Base-by-base conservation (phyloP, 2,888 invertebrate species). In the Orchesella flavescens region DNA sequence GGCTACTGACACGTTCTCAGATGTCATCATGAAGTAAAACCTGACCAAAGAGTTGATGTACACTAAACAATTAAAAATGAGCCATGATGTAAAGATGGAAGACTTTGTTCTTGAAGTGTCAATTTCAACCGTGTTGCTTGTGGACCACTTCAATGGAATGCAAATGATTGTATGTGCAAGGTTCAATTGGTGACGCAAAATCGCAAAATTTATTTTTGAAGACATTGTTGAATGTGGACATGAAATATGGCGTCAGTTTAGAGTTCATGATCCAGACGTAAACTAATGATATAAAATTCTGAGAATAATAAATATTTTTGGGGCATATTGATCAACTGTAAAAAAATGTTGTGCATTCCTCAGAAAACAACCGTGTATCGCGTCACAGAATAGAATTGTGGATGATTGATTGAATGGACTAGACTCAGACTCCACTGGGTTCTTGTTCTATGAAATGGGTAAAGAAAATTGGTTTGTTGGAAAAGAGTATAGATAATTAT, bases 121-220 rank as follows among this genome's bases (percentile, higher is more conserved):
- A 3, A 77, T 34, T 17, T 77, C 44, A 10, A 46, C 24, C 13
- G 2, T 34, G 34, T 34, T 34, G 19, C 13, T 68, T 68, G 34
- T 13, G 15, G 69, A 61, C 78, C 78, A 78, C 13, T 71, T 61
- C n/a, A 78, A 0, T 0, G 78, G 69, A 7, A 44, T 49, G 9
- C 10, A 24, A 24, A 78, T 61, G 1, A 71, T 57, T 1, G 68
- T 34, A 34, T 66, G 7, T 0, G 68, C 34, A 0, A 59, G 13
- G 13, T 21, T 59, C n/a, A 77, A 2, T 21, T 66, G 68, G 0
- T 1, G 12, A 1, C 34, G n/a, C 7, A 77, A 7, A 3, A 77
- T 66, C 21, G 66, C 34, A 13, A 53, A 34, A 19, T 73, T 73
- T 13, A 73, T 2, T 44, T 59, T 59, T 9, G 72, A 73, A 15